Conservation (phyloP, 2,113 vertebrate genomes). For the Irena cyanogastra region DNA sequence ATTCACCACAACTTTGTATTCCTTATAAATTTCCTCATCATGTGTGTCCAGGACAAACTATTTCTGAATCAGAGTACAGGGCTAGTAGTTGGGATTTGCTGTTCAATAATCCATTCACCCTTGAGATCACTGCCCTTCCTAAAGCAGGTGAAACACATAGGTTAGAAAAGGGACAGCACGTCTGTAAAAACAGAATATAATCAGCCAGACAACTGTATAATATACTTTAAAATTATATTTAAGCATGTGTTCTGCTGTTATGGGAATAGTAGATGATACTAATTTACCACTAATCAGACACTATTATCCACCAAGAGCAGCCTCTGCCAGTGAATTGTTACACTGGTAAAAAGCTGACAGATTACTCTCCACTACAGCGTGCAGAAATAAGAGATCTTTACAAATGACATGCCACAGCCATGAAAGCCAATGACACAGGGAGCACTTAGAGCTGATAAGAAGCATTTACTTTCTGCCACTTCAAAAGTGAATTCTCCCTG, state of each 20-base stretch:
- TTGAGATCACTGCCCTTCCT: neutral
- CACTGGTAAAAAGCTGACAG: slow-evolving; percentile 22
- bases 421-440: slow-evolving; percentile 44
- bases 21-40: neutral
- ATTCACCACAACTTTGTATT: neutral
- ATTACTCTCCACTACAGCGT: slow-evolving; percentile 14
- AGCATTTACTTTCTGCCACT: slow-evolving; percentile 51
- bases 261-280: neutral
- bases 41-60: neutral
- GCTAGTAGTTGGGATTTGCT: neutral
- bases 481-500: slow-evolving; percentile 59
- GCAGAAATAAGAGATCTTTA: slow-evolving; percentile 28
- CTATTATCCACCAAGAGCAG: slow-evolving; percentile 10
- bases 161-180: neutral
- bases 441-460: slow-evolving; percentile 45
- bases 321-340: neutral
- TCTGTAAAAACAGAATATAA: neutral
- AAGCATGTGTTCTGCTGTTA: neutral
- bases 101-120: neutral
- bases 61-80: neutral
- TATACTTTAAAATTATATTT: neutral
- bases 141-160: neutral
- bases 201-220: neutral
- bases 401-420: slow-evolving; percentile 18
- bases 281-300: slow-evolving; percentile 15